phyloP scores from a whole-genome alignment of 2,888 invertebrate genomes.

The Euplexia lucipara region DNA sequence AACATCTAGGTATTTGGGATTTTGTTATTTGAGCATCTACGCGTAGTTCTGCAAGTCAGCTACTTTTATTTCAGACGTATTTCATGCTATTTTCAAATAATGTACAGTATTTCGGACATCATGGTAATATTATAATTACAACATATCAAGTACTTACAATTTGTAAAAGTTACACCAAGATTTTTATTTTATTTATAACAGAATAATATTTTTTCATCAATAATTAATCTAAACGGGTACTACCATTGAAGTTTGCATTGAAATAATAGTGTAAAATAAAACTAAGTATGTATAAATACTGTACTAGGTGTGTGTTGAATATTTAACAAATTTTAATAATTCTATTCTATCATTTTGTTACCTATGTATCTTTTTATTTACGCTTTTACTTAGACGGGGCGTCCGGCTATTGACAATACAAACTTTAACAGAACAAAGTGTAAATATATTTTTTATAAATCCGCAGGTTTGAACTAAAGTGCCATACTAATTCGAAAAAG shows the following conservation, averaged over 20 bases:
- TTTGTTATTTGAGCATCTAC: constrained; percentile 11
- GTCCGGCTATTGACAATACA: too few relatives aligned
- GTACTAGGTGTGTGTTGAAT: constrained; percentile 52
- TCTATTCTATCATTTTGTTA: constrained; percentile 46
- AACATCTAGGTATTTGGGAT: not conserved
- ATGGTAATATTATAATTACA: constrained; percentile 60
- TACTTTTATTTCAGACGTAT: constrained; percentile 6
- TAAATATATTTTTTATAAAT: too few relatives aligned
- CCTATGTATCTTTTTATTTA: constrained; percentile 39
- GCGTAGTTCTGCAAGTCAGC: constrained; percentile 2
- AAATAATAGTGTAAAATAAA: constrained; percentile 43
- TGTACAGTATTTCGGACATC: constrained; percentile 57
- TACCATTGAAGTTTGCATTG: constrained; percentile 46
- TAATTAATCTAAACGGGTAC: constrained; percentile 41
- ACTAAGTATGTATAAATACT: constrained; percentile 44
- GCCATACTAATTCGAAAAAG: too few relatives aligned
- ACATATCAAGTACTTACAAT: constrained; percentile 63
- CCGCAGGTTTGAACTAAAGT: too few relatives aligned
- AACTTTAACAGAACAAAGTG: too few relatives aligned
- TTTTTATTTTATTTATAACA: constrained; percentile 52
- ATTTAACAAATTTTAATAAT: constrained; percentile 48
- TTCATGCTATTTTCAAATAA: constrained; percentile 30
- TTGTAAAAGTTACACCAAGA: constrained; percentile 38
- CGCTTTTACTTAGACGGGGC: constrained; percentile 38
- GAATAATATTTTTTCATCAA: constrained; percentile 37